A percentile compares a stretch with the other conserved stretches of the same genome.
Evolutionary conservation across 2,797 vertebrate species (phyloP).

Genomic region (Eospalax fontanierii): DNA sequence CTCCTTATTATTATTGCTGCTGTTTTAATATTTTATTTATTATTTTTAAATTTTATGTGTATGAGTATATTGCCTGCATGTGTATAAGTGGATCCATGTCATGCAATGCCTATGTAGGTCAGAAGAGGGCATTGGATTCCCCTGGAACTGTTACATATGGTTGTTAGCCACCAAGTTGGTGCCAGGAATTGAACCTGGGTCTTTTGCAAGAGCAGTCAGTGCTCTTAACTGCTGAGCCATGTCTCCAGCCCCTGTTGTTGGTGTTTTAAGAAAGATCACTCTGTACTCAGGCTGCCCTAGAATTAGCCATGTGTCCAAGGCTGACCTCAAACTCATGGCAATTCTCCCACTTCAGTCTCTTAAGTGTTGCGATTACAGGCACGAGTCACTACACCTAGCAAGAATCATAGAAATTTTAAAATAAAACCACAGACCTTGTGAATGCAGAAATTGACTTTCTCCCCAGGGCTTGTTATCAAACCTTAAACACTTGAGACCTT

Average conservation of each 20-base stretch:
- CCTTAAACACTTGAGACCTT: background rate
- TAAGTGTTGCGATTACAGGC: background rate
- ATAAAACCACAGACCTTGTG: background rate
- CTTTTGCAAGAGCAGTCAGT: no score
- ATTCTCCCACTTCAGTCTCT: background rate
- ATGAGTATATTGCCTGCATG: no score
- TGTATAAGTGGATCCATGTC: no score
- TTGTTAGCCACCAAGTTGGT: no score
- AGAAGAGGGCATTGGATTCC: no score
- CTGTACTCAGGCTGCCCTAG: background rate
- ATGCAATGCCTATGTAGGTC: no score
- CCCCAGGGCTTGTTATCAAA: background rate
- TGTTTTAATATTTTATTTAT: no score
- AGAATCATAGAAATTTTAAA: background rate
- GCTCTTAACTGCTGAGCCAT: no score
- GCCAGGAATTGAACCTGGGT: no score
- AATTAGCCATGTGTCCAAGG: background rate
- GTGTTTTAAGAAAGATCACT: background rate
- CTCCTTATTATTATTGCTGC: background rate
- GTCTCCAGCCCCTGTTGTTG: no score
- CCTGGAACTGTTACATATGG: no score
- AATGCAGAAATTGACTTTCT: background rate
- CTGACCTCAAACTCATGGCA: background rate
- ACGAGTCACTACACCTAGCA: background rate
- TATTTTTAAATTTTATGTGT: no score